A percentile compares a stretch with the other conserved stretches of the same genome.
Conservation (phyloP, 2,113 vertebrate species). For the Leucopsar rothschildi region DNA sequence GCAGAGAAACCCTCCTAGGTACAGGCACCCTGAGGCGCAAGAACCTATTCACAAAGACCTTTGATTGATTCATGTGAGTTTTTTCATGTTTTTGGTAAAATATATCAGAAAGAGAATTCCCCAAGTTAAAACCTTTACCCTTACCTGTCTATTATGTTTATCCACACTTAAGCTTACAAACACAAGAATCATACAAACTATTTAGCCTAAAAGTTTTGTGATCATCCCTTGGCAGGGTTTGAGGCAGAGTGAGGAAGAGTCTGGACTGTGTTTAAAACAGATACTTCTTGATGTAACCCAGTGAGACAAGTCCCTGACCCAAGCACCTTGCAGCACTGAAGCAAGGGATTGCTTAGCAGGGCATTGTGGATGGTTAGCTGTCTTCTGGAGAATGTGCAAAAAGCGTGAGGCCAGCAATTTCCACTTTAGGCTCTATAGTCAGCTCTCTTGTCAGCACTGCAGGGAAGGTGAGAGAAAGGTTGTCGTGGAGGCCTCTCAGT, state of each 20-base stretch:
- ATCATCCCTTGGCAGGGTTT: background rate
- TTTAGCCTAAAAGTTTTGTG: background rate
- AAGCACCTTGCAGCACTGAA: background rate
- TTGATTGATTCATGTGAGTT: background rate
- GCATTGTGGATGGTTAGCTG: background rate
- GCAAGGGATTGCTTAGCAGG: background rate
- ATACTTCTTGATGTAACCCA: background rate
- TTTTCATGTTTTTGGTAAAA: background rate
- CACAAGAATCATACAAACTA: background rate
- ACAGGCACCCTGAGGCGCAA: background rate
- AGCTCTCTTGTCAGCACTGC: rapidly evolving
- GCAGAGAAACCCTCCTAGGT: background rate
- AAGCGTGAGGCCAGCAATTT: background rate
- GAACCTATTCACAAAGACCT: background rate
- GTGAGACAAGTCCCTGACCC: background rate
- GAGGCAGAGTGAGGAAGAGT: background rate
- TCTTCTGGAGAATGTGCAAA: background rate
- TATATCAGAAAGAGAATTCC: background rate
- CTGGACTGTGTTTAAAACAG: background rate
- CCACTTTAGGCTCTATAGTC: background rate
- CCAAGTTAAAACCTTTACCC: background rate
- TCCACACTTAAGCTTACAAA: background rate
- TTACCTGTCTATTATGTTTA: background rate
- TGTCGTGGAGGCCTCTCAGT: background rate
- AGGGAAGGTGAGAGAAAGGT: background rate